phyloP scores from a whole-genome alignment of 2,888 invertebrate species.

The Acleris holmiana region DNA sequence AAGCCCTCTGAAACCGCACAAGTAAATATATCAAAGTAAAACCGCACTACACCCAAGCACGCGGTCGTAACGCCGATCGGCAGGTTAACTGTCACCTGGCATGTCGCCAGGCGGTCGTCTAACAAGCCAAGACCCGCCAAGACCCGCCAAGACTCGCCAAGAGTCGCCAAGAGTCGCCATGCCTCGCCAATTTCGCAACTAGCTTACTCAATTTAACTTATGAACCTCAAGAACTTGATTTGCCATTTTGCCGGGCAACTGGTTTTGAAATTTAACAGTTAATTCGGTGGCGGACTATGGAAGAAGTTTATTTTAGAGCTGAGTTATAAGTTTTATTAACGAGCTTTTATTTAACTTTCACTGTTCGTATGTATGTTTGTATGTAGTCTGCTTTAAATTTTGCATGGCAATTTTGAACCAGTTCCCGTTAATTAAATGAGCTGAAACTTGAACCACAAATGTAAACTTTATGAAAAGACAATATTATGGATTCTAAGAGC shows the following conservation, averaged over 20 bases:
- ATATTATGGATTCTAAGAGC: no score
- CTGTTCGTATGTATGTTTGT: no score
- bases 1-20: no score
- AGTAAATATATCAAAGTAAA: neutral
- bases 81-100: conserved; percentile 37
- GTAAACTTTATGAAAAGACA: no score
- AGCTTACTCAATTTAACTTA: conserved; percentile 35
- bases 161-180: conserved; percentile 26
- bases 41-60: neutral
- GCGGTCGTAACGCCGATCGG: conserved; percentile 29
- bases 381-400: no score
- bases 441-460: no score
- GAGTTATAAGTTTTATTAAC: no score
- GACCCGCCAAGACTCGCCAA: conserved; percentile 28
- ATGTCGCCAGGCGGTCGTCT: conserved; percentile 23
- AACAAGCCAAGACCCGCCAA: conserved; percentile 31
- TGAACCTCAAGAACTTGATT: conserved; percentile 17
- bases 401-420: no score
- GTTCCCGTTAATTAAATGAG: no score
- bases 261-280: neutral
- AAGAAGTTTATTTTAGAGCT: no score
- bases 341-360: no score
- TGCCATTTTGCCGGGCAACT: conserved; percentile 11
- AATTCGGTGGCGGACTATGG: no score
- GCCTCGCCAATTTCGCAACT: conserved; percentile 32